A percentile compares a stretch with the other conserved stretches of the same genome.
These are phyloP conservation scores for Norana najaformis DNA, from an alignment of 2,888 invertebrate genomes.

Conservation along the genomic window DNA sequence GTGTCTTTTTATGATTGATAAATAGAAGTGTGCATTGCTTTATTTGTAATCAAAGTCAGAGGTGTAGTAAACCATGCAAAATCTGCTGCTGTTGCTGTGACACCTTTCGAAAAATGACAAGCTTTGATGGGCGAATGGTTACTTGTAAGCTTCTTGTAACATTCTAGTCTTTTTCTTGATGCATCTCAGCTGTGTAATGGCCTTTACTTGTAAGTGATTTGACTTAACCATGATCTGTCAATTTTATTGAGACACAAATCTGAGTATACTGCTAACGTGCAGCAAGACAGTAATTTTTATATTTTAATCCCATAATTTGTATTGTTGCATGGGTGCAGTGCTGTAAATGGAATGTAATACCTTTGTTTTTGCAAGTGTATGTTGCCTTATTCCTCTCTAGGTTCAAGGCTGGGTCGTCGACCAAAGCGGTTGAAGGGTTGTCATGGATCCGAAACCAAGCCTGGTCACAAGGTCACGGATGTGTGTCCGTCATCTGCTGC, in stretches of 20 bases:
- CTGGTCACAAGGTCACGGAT: not conserved
- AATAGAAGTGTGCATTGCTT: too few species aligned
- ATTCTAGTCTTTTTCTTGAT: too few species aligned
- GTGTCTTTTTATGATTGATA: too few species aligned
- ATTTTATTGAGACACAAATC: not conserved
- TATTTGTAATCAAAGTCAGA: too few species aligned
- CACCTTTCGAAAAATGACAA: too few species aligned
- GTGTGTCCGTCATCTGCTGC: not conserved
- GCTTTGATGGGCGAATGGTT: too few species aligned
- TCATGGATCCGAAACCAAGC: constrained; percentile 5
- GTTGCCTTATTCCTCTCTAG: constrained; percentile 22
- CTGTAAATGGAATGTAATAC: not conserved
- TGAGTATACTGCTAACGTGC: not conserved
- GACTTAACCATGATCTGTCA: not conserved
- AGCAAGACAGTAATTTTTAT: too few species aligned
- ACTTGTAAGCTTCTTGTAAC: too few species aligned
- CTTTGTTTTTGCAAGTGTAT: not conserved
- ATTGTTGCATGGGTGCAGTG: not conserved
- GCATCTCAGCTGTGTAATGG: too few species aligned
- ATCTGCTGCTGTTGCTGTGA: too few species aligned
- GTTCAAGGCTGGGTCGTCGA: constrained; percentile 34
- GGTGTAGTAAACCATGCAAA: too few species aligned
- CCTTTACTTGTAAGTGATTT: too few species aligned
- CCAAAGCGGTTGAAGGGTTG: constrained; percentile 35
- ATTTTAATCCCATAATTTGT: not conserved